phyloP scores from a whole-genome alignment of 2,888 invertebrate genomes.

The Brenthis daphne region DNA sequence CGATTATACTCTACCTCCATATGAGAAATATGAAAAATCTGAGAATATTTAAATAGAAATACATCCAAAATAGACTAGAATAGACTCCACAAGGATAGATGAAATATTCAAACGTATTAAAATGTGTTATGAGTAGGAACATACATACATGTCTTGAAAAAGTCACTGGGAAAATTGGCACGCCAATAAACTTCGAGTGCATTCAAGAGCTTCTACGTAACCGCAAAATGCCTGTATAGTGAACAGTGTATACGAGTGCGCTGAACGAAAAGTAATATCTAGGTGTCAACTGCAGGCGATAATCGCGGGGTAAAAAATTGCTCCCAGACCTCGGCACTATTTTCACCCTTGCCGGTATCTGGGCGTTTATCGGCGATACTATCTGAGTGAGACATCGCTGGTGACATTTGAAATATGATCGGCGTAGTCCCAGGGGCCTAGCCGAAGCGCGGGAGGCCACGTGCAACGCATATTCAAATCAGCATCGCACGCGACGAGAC shows the following conservation, averaged over 20 bases:
- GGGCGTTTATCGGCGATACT: slow-evolving; percentile 79
- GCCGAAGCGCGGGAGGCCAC: slow-evolving; percentile 65
- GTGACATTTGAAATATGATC: slow-evolving; percentile 83
- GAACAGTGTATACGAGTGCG: slow-evolving; percentile 41
- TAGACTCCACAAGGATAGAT: neutral
- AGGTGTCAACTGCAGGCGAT: slow-evolving; percentile 81
- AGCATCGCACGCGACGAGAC: slow-evolving; percentile 78
- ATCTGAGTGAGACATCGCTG: slow-evolving; percentile 82
- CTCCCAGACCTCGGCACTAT: slow-evolving; percentile 64
- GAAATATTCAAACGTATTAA: neutral
- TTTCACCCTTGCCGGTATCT: slow-evolving; percentile 76
- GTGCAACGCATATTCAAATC: slow-evolving; percentile 82
- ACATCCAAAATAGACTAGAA: neutral
- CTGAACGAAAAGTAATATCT: slow-evolving; percentile 77
- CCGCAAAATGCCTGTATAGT: slow-evolving; percentile 61
- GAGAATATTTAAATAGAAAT: slow-evolving; percentile 13
- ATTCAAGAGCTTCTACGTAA: slow-evolving; percentile 52
- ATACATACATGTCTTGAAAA: slow-evolving; percentile 10
- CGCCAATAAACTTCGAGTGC: slow-evolving; percentile 71
- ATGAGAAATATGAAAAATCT: slow-evolving; percentile 56
- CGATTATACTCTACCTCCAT: slow-evolving; percentile 69
- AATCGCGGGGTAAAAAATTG: slow-evolving; percentile 80
- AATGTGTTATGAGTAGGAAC: neutral
- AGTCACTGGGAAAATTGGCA: slow-evolving; percentile 55
- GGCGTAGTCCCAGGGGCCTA: slow-evolving; percentile 70